Percentiles rank a stretch among this genome's conserved stretches.
Conservation (phyloP, 1,140 invertebrate genomes). For the Nylanderia fulva region DNA sequence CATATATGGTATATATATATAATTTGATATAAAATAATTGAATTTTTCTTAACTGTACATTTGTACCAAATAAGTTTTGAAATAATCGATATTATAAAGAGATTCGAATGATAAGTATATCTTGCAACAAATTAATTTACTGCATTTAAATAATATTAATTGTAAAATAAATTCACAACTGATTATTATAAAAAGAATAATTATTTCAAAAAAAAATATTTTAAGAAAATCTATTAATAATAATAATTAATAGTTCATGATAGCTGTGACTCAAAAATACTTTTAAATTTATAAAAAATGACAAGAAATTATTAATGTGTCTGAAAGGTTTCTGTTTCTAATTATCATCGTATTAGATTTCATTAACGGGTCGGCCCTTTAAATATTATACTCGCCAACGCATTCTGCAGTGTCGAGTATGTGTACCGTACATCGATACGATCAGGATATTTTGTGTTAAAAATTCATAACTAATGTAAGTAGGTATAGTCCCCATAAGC, state of each 20-base stretch:
- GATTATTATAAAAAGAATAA: conserved; percentile 1
- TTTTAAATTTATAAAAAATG: not conserved
- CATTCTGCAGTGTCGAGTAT: conserved; percentile 41
- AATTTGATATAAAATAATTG: not conserved
- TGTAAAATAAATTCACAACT: not conserved
- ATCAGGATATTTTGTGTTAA: conserved; percentile 69
- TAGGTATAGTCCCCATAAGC: conserved; percentile 75
- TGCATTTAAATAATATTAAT: conserved; percentile 7
- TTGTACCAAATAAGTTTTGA: not conserved
- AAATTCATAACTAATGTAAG: conserved; percentile 61
- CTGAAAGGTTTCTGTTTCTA: not conserved
- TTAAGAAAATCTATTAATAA: not conserved
- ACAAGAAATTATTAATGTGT: not conserved
- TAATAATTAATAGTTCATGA: conserved; percentile 6
- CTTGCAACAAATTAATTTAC: not conserved
- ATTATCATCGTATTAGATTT: conserved; percentile 17
- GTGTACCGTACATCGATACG: conserved; percentile 55
- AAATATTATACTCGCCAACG: conserved; percentile 46
- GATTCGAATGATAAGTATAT: not conserved
- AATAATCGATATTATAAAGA: not conserved
- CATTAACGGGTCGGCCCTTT: conserved; percentile 5
- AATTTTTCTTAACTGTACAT: not conserved
- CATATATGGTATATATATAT: not conserved
- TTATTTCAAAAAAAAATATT: not conserved
- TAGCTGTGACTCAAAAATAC: not conserved